Conservation (phyloP, 53 echinoderm and acorn worm species). For the Hippasteria phrygiana region DNA sequence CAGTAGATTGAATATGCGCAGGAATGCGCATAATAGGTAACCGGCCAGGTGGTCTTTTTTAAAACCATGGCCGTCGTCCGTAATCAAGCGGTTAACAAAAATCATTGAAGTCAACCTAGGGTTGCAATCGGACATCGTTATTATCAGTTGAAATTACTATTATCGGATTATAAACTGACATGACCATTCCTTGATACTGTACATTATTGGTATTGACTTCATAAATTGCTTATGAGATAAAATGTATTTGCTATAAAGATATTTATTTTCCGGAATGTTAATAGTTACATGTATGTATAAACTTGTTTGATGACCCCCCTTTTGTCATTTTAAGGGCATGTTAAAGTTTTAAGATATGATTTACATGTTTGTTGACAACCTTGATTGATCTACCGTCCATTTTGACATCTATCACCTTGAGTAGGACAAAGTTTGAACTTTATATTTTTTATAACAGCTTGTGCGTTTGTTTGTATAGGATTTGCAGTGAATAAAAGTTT, state of each 20-base stretch:
- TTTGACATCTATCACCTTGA: constrained; percentile 26
- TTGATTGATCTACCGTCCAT: constrained; percentile 4
- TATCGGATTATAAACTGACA: too few relatives aligned
- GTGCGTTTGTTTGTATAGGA: not conserved
- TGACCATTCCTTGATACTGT: too few relatives aligned
- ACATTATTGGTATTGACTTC: not conserved
- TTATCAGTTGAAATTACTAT: too few relatives aligned
- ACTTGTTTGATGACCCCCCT: not conserved
- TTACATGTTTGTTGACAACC: not conserved
- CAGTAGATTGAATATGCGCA: too few relatives aligned
- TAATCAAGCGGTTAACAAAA: too few relatives aligned
- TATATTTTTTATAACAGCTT: not conserved
- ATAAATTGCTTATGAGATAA: not conserved
- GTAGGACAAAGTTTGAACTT: not conserved
- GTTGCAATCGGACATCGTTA: too few relatives aligned
- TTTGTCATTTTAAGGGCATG: not conserved
- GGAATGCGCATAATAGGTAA: too few relatives aligned
- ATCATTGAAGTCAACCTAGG: too few relatives aligned
- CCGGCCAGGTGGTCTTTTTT: too few relatives aligned
- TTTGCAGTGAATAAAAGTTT: not conserved
- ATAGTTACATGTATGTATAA: too few relatives aligned
- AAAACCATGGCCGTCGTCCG: too few relatives aligned
- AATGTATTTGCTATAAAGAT: not conserved
- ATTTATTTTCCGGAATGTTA: not conserved
- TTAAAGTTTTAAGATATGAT: not conserved